Conservation (phyloP, 2,888 invertebrate species). For the Mimas tiliae region DNA sequence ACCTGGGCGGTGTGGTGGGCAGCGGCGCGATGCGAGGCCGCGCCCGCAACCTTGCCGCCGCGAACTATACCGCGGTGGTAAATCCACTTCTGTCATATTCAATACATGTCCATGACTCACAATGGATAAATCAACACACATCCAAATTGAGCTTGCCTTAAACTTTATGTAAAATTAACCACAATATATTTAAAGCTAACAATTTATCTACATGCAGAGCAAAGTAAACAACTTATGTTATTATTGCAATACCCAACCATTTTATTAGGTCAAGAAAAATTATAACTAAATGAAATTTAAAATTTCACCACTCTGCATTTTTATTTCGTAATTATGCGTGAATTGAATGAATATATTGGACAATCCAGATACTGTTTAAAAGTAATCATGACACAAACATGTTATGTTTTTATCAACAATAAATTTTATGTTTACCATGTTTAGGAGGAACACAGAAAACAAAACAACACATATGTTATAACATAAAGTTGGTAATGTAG, state of each 20-base stretch:
- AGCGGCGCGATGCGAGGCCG: constrained; percentile 74
- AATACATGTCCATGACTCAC: constrained; percentile 47
- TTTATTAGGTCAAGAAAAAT: constrained; percentile 12
- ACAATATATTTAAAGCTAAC: constrained; percentile 29
- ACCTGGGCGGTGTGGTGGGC: constrained; percentile 83
- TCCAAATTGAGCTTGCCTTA: constrained; percentile 11
- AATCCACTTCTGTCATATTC: constrained; percentile 90
- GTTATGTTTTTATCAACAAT: constrained; percentile 35
- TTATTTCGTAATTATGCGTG: constrained; percentile 54
- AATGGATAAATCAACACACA: constrained; percentile 7
- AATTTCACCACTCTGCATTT: constrained; percentile 73
- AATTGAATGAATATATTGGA: constrained; percentile 58
- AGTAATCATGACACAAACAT: constrained; percentile 21
- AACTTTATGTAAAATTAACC: constrained; percentile 26
- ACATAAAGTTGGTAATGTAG: constrained; percentile 6
- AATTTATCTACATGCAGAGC: constrained; percentile 52
- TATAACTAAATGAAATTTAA: constrained; percentile 26
- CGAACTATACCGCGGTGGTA: constrained; percentile 91
- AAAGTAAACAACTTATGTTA: constrained; percentile 39
- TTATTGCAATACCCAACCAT: constrained; percentile 29
- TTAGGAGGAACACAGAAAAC: constrained; percentile 11
- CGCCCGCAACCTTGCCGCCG: constrained; percentile 85
- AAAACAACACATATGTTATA: constrained; percentile 18
- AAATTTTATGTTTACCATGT: constrained; percentile 25
- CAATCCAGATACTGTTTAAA: constrained; percentile 78